Evolutionary conservation across 1,140 invertebrate species (phyloP).

Genomic region (Doryteuthis pealeii): DNA sequence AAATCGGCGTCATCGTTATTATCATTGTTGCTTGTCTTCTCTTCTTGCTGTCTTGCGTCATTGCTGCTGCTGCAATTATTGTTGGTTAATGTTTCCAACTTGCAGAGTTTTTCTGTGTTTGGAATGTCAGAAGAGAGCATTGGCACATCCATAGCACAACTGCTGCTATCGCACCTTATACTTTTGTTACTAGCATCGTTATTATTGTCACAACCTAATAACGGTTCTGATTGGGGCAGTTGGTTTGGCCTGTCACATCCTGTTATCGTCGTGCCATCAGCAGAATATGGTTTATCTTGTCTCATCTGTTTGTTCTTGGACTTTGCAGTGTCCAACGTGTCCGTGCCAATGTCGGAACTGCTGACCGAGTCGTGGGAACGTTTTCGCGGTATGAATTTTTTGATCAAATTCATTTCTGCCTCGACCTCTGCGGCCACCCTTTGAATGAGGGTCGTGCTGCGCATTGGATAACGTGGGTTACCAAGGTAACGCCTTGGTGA

Average conservation of each 20-base stretch:
- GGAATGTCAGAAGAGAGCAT: not conserved
- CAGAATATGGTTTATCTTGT: not conserved
- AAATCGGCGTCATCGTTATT: not conserved
- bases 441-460: slow-evolving; percentile 22
- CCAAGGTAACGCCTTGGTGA: slow-evolving; percentile 10
- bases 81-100: not conserved
- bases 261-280: too few species aligned
- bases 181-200: not conserved
- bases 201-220: not conserved
- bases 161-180: not conserved
- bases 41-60: not conserved
- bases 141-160: not conserved
- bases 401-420: not conserved
- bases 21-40: not conserved
- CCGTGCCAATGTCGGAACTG: not conserved
- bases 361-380: not conserved
- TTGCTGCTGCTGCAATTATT: not conserved
- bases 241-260: too few species aligned
- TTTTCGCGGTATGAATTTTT: slow-evolving; percentile 16
- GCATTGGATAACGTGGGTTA: slow-evolving; percentile 11
- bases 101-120: not conserved
- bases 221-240: not conserved
- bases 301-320: not conserved
- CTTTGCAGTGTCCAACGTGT: not conserved
- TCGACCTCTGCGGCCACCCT: slow-evolving; percentile 23